Base-by-base conservation (phyloP, 2,888 invertebrate genomes). In the Tipula confusa region DNA sequence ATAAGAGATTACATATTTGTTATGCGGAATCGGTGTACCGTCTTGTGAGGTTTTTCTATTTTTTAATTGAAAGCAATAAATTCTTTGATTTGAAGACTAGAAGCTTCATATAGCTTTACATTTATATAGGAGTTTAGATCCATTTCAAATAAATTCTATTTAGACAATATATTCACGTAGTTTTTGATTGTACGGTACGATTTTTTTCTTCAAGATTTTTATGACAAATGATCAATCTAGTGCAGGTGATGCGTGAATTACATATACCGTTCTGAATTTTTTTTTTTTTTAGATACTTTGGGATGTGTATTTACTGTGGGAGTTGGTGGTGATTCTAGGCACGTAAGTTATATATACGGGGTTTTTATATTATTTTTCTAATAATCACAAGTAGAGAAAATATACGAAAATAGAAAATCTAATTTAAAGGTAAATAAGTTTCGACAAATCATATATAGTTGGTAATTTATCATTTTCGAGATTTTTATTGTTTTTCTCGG, bases 241-340 rank as follows among this genome's bases (percentile, higher is more conserved):
- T 83, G 83, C 83, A 83, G 81, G 83, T 83, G 83, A 83, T 83
- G 83, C 83, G 83, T 83, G 80, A 83, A 81, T 83, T 36, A 83
- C 83, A 83, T 64, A 9, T 64, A 64, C 64, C 18, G 18, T 64
- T 64, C 64, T 24, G 24, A 64, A 64, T 64, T 64, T 64, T 24
- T 64, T 18, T 18, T 48, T n/a, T 43, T 43, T n/a, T 11, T 9
- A 36, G 36, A 36, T 36, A 13, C 48, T 48, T n/a, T n/a, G 9
- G 0, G 36, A 36, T 9, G 36, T 36, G 9, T 36, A 36, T 11
- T 1, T 43, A n/a, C 43, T 24, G 64, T 64, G 18, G 1, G 43
- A 11, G 64, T 9, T 64, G 24, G n/a, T 9, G 64, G 64, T 64
- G 24, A 64, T 64, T 64, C 24, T 64, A 64, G 64, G 11, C 64